phyloP scores from a whole-genome alignment of 2,888 invertebrate species.

The Eupithecia exiguata region DNA sequence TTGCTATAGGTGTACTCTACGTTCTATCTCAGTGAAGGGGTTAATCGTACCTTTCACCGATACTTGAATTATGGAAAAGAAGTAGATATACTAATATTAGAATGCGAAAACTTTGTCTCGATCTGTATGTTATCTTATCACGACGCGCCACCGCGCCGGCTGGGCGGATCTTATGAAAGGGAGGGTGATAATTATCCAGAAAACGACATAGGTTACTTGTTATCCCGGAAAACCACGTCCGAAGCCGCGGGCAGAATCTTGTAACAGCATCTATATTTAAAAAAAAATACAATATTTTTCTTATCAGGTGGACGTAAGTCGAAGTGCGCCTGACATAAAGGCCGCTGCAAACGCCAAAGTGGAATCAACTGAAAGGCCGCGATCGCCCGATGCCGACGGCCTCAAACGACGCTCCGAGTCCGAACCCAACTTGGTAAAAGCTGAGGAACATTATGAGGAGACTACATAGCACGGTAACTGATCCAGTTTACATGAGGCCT shows the following conservation, averaged over 20 bases:
- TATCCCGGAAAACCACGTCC: neutral
- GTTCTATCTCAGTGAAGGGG: neutral
- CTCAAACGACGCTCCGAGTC: constrained; percentile 86
- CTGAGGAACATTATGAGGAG: constrained; percentile 75
- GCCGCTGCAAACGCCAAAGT: constrained; percentile 56
- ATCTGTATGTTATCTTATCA: neutral
- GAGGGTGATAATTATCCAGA: too few species aligned
- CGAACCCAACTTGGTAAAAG: constrained; percentile 84
- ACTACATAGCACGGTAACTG: constrained; percentile 54
- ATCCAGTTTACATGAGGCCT: neutral
- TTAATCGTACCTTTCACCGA: neutral
- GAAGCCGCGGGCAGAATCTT: neutral
- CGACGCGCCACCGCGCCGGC: too few species aligned
- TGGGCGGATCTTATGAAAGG: neutral
- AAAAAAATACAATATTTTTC: too few species aligned
- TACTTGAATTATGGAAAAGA: neutral
- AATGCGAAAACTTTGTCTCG: neutral
- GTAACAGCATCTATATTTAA: neutral
- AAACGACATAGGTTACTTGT: neutral
- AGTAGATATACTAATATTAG: neutral
- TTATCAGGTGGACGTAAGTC: constrained; percentile 77
- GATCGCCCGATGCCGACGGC: constrained; percentile 68
- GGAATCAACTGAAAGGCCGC: constrained; percentile 58
- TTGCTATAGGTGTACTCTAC: neutral
- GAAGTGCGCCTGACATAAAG: constrained; percentile 86